These are phyloP conservation scores for Spizella passerina DNA, from an alignment of 2,797 vertebrate genomes.

Conservation along the genomic window DNA sequence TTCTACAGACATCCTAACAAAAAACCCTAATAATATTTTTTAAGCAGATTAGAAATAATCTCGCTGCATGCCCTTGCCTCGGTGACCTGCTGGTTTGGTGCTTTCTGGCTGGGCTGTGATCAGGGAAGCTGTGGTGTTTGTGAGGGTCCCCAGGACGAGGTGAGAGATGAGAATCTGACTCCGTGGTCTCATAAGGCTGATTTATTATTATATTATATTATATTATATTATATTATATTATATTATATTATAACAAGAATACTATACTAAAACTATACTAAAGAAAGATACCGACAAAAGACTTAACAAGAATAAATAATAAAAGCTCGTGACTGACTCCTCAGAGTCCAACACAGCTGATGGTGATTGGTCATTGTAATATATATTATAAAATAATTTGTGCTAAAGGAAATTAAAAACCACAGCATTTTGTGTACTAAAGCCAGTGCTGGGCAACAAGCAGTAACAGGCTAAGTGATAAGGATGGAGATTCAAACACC, in stretches of 20 bases:
- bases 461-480: background rate
- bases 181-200: background rate
- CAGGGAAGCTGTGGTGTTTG: background rate
- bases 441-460: background rate
- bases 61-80: slow-evolving; percentile 29
- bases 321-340: background rate
- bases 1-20: slow-evolving; percentile 12
- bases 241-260: no score
- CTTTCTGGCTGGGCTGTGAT: background rate
- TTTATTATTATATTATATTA: background rate
- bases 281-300: background rate
- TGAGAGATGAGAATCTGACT: background rate
- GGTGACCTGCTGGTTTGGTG: slow-evolving; percentile 5
- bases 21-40: slow-evolving; percentile 67
- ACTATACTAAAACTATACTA: background rate
- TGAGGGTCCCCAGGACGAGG: background rate
- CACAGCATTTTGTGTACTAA: background rate
- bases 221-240: no score
- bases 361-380: background rate
- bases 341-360: background rate
- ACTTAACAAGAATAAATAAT: background rate
- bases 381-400: background rate
- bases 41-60: slow-evolving; percentile 74
- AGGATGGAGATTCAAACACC: background rate
- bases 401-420: background rate